Evolutionary conservation across 2,888 invertebrate species (phyloP), one percentile per base, ranked within the genome.

Genomic region (Mactromeris polynyma): DNA sequence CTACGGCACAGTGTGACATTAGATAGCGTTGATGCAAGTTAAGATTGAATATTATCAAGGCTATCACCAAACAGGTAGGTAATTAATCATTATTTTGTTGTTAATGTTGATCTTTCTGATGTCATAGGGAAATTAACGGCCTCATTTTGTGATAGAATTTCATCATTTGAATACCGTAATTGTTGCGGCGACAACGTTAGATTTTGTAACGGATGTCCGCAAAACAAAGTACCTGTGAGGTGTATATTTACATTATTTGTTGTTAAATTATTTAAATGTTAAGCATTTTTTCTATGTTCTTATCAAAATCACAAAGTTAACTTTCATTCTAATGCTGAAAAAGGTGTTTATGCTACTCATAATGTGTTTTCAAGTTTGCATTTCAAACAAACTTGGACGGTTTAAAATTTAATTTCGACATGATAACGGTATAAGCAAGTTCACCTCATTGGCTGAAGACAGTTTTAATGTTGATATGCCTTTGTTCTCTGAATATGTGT

Each of bases 71-170:
- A 31, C 19, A 87, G 82, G 86, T 87, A 88, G 54, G 78, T 78
- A 83, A 90, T 90, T 90, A 86, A 90, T 90, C 90, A 88, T 83
- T 83, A 86, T 90, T 73, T 83, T 90, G 51, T 77, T 80, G 78
- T 83, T 85, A 69, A 83, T 90, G 88, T 88, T 85, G 85, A 85
- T 83, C 46, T 42, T 73, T 87, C 78, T 87, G 85, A 85, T 85
- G 88, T 88, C 81, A 81, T 36, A 84, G 69, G 46, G 21, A 85
- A 84, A 83, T 51, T 77, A 54, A 38, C 82, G 64, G 36, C 2
- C 86, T 84, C 46, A 87, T 83, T 87, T 87, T 77, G n/a, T 40
- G 77, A 36, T 84, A 51, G 40, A 33, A 54, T 84, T 84, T 69
- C 84, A 46, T 46, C 73, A 84, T 84, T 78, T 73, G 78, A 78